These are phyloP conservation scores for Halictus rubicundus DNA, from an alignment of 1,140 invertebrate genomes.

Conservation along the genomic window DNA sequence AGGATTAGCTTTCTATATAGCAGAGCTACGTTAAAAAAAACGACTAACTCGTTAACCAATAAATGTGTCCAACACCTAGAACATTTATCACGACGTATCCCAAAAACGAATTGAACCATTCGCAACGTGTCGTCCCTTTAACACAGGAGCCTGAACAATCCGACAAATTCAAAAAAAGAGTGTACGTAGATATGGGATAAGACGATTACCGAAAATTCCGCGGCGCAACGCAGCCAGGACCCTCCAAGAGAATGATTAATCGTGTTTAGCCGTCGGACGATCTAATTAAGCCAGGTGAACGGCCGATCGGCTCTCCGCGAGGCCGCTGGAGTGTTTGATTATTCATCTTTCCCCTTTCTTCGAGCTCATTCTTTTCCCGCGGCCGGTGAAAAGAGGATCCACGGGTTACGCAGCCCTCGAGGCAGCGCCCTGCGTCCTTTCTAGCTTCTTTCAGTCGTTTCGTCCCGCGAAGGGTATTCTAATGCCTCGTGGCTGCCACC, in stretches of 20 bases:
- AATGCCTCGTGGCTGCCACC: constrained; percentile 65
- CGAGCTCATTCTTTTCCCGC: constrained; percentile 10
- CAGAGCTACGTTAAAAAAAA: too few species aligned
- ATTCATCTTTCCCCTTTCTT: constrained; percentile 55
- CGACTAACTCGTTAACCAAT: too few species aligned
- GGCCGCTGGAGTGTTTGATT: constrained; percentile 56
- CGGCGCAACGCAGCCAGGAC: constrained; percentile 16
- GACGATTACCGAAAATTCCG: neutral
- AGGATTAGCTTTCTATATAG: too few species aligned
- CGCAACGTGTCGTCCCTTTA: too few species aligned
- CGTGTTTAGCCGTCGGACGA: constrained; percentile 43
- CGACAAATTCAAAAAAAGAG: too few species aligned
- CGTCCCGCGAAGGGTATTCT: constrained; percentile 64
- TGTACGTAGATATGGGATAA: neutral
- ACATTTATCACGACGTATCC: too few species aligned
- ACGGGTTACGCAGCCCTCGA: constrained; percentile 61
- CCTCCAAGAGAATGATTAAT: constrained; percentile 50
- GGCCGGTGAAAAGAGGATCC: constrained; percentile 63
- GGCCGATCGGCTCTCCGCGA: constrained; percentile 34
- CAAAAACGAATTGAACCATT: too few species aligned
- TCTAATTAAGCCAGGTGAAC: constrained; percentile 51
- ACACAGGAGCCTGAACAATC: too few species aligned
- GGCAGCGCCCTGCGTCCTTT: constrained; percentile 54
- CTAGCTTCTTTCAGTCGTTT: constrained; percentile 67
- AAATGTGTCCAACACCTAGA: too few species aligned